Conservation (phyloP, 2,888 invertebrate genomes). For the Drosophila lacicola region DNA sequence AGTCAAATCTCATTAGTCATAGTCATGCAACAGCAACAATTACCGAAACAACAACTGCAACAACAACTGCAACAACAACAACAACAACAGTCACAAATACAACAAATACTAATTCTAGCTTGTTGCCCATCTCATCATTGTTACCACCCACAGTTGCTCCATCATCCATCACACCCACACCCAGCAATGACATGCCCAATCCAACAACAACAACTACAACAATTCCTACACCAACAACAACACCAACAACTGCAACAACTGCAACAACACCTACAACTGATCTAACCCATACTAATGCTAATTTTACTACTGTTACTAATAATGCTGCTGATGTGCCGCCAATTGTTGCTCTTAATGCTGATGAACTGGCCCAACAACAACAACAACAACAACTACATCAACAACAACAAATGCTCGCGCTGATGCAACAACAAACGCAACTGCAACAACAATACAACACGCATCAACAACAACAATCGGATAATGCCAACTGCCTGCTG, state of each 20-base stretch:
- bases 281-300: slow-evolving; percentile 82
- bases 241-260: slow-evolving; percentile 50
- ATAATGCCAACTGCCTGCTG: slow-evolving; percentile 55
- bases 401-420: slow-evolving; percentile 82
- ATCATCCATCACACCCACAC: slow-evolving; percentile 72
- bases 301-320: slow-evolving; percentile 83
- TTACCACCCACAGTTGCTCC: slow-evolving; percentile 75
- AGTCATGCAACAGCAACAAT: slow-evolving; percentile 44
- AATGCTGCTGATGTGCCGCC: slow-evolving; percentile 71
- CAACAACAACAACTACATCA: slow-evolving; percentile 47
- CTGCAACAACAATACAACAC: slow-evolving; percentile 79
- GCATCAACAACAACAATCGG: slow-evolving; percentile 62
- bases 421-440: slow-evolving; percentile 83
- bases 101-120: slow-evolving; percentile 71
- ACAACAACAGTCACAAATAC: slow-evolving; percentile 34
- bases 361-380: slow-evolving; percentile 52
- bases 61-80: slow-evolving; percentile 20
- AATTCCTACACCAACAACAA: slow-evolving; percentile 38
- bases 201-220: slow-evolving; percentile 36
- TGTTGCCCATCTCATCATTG: slow-evolving; percentile 75
- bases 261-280: slow-evolving; percentile 65
- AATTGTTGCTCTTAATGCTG: slow-evolving; percentile 31
- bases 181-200: slow-evolving; percentile 51
- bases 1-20: slow-evolving; percentile 56
- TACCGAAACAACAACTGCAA: slow-evolving; percentile 21